Conservation (phyloP, 2,888 invertebrate genomes). For the Resseliella maxima region DNA sequence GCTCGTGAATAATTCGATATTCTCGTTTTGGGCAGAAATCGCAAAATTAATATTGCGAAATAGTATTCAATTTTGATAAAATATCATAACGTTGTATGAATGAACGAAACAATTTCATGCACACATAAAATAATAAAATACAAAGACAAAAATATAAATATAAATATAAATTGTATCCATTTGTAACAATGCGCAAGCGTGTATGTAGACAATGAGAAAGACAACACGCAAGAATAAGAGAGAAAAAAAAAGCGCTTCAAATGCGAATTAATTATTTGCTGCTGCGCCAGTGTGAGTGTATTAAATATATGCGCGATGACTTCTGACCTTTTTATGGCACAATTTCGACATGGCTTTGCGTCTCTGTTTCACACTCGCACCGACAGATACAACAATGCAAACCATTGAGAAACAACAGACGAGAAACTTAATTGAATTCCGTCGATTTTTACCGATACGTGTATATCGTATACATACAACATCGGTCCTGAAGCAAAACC, state of each 20-base stretch:
- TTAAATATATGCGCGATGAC: slow-evolving; percentile 54
- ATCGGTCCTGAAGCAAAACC: background rate
- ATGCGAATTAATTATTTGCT: slow-evolving; percentile 36
- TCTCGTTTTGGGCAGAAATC: background rate
- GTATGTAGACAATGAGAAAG: background rate
- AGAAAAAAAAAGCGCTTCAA: background rate
- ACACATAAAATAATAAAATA: background rate
- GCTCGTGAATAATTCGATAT: background rate
- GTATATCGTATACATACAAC: background rate
- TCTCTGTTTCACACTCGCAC: slow-evolving; percentile 28
- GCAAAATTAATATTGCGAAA: background rate
- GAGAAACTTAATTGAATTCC: slow-evolving; percentile 52
- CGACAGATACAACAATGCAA: background rate
- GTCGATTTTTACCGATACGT: slow-evolving; percentile 27
- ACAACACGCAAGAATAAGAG: background rate
- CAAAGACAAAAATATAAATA: background rate
- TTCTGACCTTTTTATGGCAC: slow-evolving; percentile 55
- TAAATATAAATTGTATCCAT: slow-evolving; percentile 33
- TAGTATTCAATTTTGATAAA: slow-evolving; percentile 16
- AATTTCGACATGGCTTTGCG: slow-evolving; percentile 51
- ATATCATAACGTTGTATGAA: slow-evolving; percentile 37
- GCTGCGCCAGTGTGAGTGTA: slow-evolving; percentile 19
- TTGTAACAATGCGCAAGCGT: background rate
- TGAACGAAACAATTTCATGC: slow-evolving; percentile 45
- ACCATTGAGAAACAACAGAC: background rate